Evolutionary conservation across 2,888 invertebrate genomes (phyloP).

Genomic region (Philopedon plagiatum): DNA sequence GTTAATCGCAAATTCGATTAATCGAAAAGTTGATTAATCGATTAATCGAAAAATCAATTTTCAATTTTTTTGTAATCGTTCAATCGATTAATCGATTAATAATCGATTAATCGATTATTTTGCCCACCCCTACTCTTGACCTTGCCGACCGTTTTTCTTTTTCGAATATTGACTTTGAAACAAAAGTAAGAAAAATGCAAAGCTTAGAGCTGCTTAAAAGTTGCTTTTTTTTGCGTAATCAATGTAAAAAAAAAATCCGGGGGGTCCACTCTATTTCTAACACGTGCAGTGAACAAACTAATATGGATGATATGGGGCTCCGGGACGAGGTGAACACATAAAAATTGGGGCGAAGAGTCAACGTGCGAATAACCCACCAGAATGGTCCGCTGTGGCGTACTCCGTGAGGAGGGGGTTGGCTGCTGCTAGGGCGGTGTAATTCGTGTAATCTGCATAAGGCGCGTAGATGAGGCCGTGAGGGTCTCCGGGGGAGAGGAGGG

Average conservation of each 20-base stretch:
- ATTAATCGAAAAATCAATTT: no score
- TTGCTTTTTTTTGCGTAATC: no score
- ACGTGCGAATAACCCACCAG: slow-evolving; percentile 95
- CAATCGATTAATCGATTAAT: no score
- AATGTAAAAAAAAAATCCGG: neutral
- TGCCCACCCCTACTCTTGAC: no score
- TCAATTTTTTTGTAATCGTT: no score
- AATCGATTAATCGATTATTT: no score
- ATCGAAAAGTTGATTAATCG: no score
- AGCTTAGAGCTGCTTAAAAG: no score
- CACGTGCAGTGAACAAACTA: slow-evolving; percentile 15
- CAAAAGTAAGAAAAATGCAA: no score
- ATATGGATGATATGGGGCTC: slow-evolving; percentile 39
- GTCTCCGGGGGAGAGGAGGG: slow-evolving; percentile 56
- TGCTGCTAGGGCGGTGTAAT: slow-evolving; percentile 89
- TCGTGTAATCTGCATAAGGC: slow-evolving; percentile 90
- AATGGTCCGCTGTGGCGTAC: slow-evolving; percentile 90
- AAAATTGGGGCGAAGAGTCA: slow-evolving; percentile 68
- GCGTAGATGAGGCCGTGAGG: slow-evolving; percentile 91
- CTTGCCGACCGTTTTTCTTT: no score
- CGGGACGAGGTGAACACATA: slow-evolving; percentile 38
- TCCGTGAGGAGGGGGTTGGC: slow-evolving; percentile 86
- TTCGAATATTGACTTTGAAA: no score
- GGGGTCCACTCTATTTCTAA: neutral
- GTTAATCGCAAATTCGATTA: no score